phyloP scores from a whole-genome alignment of 2,113 vertebrate species.

The Daboia siamensis region DNA sequence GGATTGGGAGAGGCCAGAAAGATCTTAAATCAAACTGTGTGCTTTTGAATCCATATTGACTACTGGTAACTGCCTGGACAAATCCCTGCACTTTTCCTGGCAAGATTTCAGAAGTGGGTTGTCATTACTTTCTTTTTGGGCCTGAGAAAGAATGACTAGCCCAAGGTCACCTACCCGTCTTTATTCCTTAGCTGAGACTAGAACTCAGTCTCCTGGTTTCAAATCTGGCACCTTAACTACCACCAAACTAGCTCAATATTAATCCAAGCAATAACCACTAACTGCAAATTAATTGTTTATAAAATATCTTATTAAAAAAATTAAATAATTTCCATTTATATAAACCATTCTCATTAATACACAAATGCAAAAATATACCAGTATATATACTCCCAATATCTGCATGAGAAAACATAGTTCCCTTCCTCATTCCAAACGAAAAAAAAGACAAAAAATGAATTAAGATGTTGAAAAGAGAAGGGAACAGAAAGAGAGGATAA shows the following conservation, averaged over 20 bases:
- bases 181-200: background rate
- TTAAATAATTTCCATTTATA: background rate
- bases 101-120: background rate
- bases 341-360: background rate
- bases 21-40: background rate
- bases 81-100: background rate
- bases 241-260: background rate
- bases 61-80: background rate
- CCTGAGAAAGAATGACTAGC: background rate
- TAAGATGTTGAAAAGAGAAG: background rate
- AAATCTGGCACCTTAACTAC: background rate
- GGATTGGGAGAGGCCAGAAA: background rate
- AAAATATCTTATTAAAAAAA: background rate
- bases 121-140: background rate
- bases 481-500: background rate
- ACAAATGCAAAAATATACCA: background rate
- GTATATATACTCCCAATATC: background rate
- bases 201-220: background rate
- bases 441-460: background rate
- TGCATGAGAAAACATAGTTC: background rate
- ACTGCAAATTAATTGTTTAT: background rate
- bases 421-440: background rate
- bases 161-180: background rate
- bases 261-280: background rate
- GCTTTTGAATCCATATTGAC: background rate